Base-by-base conservation (phyloP, 2,888 invertebrate genomes). In the Cyaniris semiargus region DNA sequence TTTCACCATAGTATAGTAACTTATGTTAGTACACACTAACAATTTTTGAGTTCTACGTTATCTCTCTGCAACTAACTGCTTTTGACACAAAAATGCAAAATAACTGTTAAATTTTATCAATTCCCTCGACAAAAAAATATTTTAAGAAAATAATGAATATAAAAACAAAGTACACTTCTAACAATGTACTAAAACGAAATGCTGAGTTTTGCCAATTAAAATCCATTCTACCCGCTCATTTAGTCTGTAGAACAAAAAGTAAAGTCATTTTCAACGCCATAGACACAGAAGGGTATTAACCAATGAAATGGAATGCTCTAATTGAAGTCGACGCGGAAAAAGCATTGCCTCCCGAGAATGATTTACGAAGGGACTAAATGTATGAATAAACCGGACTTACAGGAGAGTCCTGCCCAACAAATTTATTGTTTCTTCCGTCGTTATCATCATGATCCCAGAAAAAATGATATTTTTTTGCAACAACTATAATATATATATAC, bases 371-470 rank as follows among this genome's bases (percentile, higher is more conserved):
- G 85, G 83, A 84, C 83, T 72, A 72, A 83, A 84, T 84, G 84
- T 85, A 83, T 85, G 86, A 83, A 85, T 87, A 87, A 87, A 87
- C 88, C 87, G 82, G 83, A 85, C 83, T 85, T 85, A 89, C 89
- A 87, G 86, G 89, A 86, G 83, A 81, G 80, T 81, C 81, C 83
- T 83, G 84, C 85, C 86, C 83, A 85, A 79, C 76, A 80, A 81
- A 81, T 82, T 82, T 82, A 83, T 85, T 86, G 86, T 85, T 84
- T 82, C 82, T 84, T 85, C 84, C 81, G 80, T 83, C 81, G 82
- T 81, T 15, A 66, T 66, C 66, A 15, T 66, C 31, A 27, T 27
- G 27, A 31, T 18, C 15, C 27, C 27, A 2, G 6, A 66, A 27
- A 13, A 27, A 18, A 66, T 13, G 23, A 1, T 23, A n/a, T 8